A percentile compares a stretch with the other conserved stretches of the same genome.
Conservation (phyloP, 2,113 vertebrate genomes). For the Ciconia maguari region DNA sequence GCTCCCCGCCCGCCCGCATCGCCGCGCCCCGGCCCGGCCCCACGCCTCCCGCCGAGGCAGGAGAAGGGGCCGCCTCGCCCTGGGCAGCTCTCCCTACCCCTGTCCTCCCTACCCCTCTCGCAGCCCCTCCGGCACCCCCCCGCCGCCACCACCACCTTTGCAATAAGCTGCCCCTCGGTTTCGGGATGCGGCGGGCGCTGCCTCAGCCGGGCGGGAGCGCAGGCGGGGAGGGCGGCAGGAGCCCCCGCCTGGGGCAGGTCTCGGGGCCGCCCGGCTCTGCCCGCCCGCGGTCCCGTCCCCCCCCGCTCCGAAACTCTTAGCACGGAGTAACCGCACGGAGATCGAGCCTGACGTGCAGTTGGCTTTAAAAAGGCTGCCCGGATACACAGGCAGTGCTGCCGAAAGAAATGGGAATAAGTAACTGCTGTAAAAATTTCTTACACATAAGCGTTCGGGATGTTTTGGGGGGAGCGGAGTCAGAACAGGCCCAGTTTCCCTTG, state of each 20-base stretch:
- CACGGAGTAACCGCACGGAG: neutral
- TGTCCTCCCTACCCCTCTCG: neutral
- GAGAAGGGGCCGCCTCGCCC: neutral
- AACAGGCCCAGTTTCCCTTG: neutral
- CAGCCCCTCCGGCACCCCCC: neutral
- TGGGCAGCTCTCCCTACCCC: neutral
- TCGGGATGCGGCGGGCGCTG: neutral
- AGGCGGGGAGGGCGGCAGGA: neutral
- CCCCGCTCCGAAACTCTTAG: neutral
- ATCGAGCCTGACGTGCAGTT: neutral
- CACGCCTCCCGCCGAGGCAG: neutral
- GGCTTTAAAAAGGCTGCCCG: neutral
- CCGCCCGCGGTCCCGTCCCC: neutral
- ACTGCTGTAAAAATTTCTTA: neutral
- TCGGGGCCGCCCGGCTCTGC: neutral
- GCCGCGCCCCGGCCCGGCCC: constrained; percentile 14
- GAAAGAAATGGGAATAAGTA: neutral
- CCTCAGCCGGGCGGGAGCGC: neutral
- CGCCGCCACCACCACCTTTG: neutral
- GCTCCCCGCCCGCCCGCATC: constrained; percentile 5
- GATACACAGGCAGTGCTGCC: neutral
- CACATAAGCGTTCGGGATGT: neutral
- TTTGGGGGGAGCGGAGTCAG: neutral
- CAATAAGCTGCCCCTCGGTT: neutral
- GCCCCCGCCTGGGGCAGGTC: no score